Base-by-base conservation (phyloP, 2,888 invertebrate species). In the Caenorhabditis sp. region DNA sequence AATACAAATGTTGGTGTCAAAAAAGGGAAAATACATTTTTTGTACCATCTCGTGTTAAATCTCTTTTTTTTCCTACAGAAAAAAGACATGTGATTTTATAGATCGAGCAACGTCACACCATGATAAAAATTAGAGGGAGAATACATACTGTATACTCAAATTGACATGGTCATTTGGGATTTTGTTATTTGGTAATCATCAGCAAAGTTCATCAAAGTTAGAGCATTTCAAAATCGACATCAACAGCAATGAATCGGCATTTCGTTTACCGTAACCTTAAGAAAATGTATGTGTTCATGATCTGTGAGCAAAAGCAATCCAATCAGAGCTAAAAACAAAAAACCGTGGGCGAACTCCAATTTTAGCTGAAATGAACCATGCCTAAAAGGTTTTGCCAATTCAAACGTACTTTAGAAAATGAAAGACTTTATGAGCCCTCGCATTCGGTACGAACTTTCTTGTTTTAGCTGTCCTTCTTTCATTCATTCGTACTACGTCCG, bases 401-500 rank as follows among this genome's bases (percentile, higher is more conserved):
- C 61, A 53, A 37, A 44, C 40, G 28, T 70, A 71, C 71, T 71
- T 15, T 55, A 20, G n/a, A 28, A 56, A 55, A 71, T 71, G 40
- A 53, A 35, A 55, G 44, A 53, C 62, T 71, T 71, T 71, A 71
- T 71, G n/a, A 37, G 40, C 6, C 20, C 22, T 26, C 9, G 53
- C 9, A 5, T 40, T 35, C 8, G 11, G 9, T 5, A 13, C 15
- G n/a, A 18, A 40, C 55, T 26, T 55, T 1, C 0, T 18, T 26
- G 13, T 6, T 26, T 35, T 20, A 15, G 11, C 22, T 40, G 47
- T 6, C 11, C 8, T 9, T 9, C 18, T 28, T 5, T 11, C 28
- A n/a, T 64, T 35, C 60, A 40, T 56, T 44, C 44, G 20, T 20
- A 26, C 35, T 20, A 13, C 24, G 3, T 65, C 47, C 26, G 26